These are phyloP conservation scores for Agriopis leucophaearia DNA, from an alignment of 2,888 invertebrate species.

Conservation along the genomic window DNA sequence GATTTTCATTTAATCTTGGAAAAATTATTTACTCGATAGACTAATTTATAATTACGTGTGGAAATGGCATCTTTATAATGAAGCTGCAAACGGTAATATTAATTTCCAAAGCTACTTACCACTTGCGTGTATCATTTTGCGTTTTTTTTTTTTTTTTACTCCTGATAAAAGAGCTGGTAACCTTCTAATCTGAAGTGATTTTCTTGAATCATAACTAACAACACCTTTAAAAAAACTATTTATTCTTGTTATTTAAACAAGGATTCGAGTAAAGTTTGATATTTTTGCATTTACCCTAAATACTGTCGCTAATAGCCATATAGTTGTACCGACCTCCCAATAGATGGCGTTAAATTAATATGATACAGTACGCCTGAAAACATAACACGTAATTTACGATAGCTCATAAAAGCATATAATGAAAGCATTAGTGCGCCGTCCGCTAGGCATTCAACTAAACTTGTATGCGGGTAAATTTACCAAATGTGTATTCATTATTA, in stretches of 20 bases:
- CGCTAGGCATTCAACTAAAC: conserved; percentile 9
- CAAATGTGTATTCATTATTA: conserved; percentile 5
- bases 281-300: too few relatives aligned
- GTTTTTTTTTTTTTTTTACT: too few relatives aligned
- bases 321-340: not conserved
- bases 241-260: too few relatives aligned
- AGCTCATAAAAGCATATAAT: conserved; percentile 21
- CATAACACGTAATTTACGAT: conserved; percentile 16
- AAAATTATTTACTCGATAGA: not conserved
- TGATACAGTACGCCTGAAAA: conserved; percentile 21
- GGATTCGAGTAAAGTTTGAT: too few relatives aligned
- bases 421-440: conserved; percentile 23
- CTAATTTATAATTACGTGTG: not conserved
- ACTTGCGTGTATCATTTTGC: too few relatives aligned
- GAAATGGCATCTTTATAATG: not conserved
- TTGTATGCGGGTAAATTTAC: conserved; percentile 4
- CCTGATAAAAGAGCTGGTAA: too few relatives aligned
- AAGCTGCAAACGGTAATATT: not conserved
- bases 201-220: too few relatives aligned
- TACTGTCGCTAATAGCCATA: conserved; percentile 30
- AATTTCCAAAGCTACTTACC: not conserved
- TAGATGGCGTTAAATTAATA: conserved; percentile 29
- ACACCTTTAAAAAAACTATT: too few relatives aligned
- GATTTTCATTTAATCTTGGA: conserved; percentile 8
- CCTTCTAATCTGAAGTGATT: too few relatives aligned